These are phyloP conservation scores for Trididemnum nubilum DNA, from an alignment of 23 tunicate genomes.

Conservation along the genomic window DNA sequence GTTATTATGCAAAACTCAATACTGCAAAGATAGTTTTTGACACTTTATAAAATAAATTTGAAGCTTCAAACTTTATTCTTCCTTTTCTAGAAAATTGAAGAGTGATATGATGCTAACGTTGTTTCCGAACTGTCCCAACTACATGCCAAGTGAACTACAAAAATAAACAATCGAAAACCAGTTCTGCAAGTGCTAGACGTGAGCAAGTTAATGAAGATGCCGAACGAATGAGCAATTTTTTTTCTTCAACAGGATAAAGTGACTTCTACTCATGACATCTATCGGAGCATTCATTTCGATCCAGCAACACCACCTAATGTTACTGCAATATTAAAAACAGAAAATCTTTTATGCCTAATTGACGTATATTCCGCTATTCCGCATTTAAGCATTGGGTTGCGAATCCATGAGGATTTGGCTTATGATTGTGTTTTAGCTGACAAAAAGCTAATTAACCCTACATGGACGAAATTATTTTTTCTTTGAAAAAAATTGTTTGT, in stretches of 20 bases:
- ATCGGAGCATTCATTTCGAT: constrained; percentile 1
- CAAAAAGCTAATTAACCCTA: neutral
- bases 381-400: constrained; percentile 15
- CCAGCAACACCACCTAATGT: neutral
- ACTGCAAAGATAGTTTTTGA: too few species aligned
- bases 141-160: constrained; percentile 2
- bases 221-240: constrained; percentile 5
- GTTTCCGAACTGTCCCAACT: neutral
- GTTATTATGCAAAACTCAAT: too few species aligned
- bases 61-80: too few species aligned
- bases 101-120: constrained; percentile 17
- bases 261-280: constrained; percentile 2
- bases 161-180: neutral
- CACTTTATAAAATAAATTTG: too few species aligned
- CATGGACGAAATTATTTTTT: too few species aligned
- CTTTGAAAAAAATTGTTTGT: too few species aligned
- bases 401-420: constrained; percentile 15
- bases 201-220: constrained; percentile 10
- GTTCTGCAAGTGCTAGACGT: constrained; percentile 29
- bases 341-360: neutral
- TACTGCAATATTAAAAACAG: neutral
- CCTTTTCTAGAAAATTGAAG: constrained; percentile 19
- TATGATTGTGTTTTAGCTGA: neutral
- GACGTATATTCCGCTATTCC: constrained; percentile 2
- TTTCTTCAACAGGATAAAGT: constrained; percentile 12